A percentile compares a stretch with the other conserved stretches of the same genome.
Conservation (phyloP, 2,888 invertebrate genomes). For the Lycophotia porphyrea region DNA sequence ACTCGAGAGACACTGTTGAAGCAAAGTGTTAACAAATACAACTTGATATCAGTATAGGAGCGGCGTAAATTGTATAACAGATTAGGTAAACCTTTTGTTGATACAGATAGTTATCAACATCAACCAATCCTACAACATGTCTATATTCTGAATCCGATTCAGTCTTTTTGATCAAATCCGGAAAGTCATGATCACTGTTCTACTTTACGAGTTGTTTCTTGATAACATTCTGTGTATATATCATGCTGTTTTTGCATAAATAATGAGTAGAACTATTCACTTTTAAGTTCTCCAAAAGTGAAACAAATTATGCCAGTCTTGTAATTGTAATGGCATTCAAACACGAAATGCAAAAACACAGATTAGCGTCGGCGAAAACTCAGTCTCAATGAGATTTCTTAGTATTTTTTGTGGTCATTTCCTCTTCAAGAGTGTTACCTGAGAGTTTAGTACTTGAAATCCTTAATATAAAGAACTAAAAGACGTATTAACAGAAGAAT, state of each 20-base stretch:
- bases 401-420: conserved; percentile 34
- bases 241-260: conserved; percentile 7
- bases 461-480: background rate
- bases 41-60: conserved; percentile 47
- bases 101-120: conserved; percentile 44
- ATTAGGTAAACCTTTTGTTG: conserved; percentile 52
- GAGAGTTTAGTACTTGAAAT: conserved; percentile 2
- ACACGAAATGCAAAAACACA: conserved; percentile 29
- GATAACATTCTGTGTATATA: background rate
- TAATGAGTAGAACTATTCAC: conserved; percentile 27
- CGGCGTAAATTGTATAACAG: conserved; percentile 44
- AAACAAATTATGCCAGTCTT: conserved; percentile 27
- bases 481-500: background rate
- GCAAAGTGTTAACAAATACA: conserved; percentile 38
- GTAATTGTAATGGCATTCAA: conserved; percentile 29
- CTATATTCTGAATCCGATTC: conserved; percentile 36
- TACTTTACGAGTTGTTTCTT: conserved; percentile 7
- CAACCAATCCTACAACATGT: conserved; percentile 22
- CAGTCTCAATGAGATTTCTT: conserved; percentile 29
- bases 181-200: conserved; percentile 12
- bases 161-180: conserved; percentile 15
- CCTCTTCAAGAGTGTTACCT: background rate
- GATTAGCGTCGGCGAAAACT: conserved; percentile 19
- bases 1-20: conserved; percentile 11
- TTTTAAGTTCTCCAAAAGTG: conserved; percentile 41